These are phyloP conservation scores for Odontocerum albicorne DNA, from an alignment of 2,888 invertebrate species.

Conservation along the genomic window DNA sequence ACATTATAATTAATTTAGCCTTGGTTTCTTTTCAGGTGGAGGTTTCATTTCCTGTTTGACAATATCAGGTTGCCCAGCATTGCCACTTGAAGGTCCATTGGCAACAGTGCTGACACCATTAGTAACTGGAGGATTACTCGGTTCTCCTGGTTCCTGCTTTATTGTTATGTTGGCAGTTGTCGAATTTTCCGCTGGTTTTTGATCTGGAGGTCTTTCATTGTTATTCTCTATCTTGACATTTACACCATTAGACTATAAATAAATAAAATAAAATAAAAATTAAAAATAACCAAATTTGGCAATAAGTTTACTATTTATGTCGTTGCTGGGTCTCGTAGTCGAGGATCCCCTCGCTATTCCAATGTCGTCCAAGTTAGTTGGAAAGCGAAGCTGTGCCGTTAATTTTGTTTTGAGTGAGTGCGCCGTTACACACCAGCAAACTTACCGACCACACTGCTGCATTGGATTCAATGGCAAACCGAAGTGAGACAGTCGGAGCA, in stretches of 20 bases:
- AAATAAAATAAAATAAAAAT: slow-evolving; percentile 1
- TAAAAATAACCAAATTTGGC: too few species aligned
- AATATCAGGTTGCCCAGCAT: slow-evolving; percentile 38
- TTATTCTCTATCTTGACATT: slow-evolving; percentile 52
- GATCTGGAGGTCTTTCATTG: slow-evolving; percentile 47
- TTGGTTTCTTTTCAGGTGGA: slow-evolving; percentile 83
- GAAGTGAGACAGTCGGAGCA: too few species aligned
- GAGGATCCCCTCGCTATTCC: too few species aligned
- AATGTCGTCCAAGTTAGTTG: too few species aligned
- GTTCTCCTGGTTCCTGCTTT: slow-evolving; percentile 55
- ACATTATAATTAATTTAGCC: slow-evolving; percentile 50
- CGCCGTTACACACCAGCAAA: too few species aligned
- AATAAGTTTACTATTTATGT: too few species aligned
- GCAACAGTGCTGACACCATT: slow-evolving; percentile 38
- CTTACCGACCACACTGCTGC: too few species aligned
- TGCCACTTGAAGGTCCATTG: slow-evolving; percentile 40
- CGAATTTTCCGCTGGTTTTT: slow-evolving; percentile 47
- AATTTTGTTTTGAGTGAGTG: too few species aligned
- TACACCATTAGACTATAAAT: slow-evolving; percentile 48
- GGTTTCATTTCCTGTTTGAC: slow-evolving; percentile 82
- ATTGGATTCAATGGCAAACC: too few species aligned
- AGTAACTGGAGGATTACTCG: slow-evolving; percentile 41
- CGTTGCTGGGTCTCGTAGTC: too few species aligned
- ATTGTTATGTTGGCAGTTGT: slow-evolving; percentile 49
- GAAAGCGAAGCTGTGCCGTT: too few species aligned